phyloP scores from a whole-genome alignment of 2,888 invertebrate genomes.

The Xestia ashworthii region DNA sequence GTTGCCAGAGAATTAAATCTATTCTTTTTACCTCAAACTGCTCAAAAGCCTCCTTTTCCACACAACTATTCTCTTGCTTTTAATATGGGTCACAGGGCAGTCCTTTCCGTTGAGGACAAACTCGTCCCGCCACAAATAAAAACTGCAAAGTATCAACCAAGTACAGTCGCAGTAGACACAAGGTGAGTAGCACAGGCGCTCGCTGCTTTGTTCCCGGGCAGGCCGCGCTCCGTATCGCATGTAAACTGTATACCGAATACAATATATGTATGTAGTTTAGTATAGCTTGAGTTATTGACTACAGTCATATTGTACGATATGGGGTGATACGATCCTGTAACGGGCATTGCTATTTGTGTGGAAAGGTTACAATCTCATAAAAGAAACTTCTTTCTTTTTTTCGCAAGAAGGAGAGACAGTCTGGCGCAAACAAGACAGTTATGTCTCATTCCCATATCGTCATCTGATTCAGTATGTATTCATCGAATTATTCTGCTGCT shows the following conservation, averaged over 20 bases:
- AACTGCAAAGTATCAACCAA: constrained; percentile 73
- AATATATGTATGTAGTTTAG: constrained; percentile 17
- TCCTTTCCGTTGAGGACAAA: neutral
- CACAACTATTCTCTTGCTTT: too few species aligned
- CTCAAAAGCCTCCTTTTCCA: neutral
- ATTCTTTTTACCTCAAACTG: neutral
- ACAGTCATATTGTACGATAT: constrained; percentile 9
- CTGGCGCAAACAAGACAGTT: neutral
- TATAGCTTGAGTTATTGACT: constrained; percentile 30
- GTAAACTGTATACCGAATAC: constrained; percentile 48
- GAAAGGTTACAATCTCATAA: neutral
- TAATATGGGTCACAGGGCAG: neutral
- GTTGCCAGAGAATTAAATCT: neutral
- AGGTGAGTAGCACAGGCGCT: constrained; percentile 85
- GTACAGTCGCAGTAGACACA: constrained; percentile 62
- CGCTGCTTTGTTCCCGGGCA: constrained; percentile 87
- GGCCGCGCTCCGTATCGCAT: constrained; percentile 73
- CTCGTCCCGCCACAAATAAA: neutral
- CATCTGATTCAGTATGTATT: neutral
- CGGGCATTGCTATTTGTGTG: neutral
- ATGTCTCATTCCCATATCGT: neutral
- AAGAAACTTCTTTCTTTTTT: neutral
- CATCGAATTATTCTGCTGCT: neutral
- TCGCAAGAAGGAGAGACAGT: neutral
- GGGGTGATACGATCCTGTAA: constrained; percentile 17